Evolutionary conservation across 2,113 vertebrate genomes (phyloP).

Genomic region (Podarcis cretensis): DNA sequence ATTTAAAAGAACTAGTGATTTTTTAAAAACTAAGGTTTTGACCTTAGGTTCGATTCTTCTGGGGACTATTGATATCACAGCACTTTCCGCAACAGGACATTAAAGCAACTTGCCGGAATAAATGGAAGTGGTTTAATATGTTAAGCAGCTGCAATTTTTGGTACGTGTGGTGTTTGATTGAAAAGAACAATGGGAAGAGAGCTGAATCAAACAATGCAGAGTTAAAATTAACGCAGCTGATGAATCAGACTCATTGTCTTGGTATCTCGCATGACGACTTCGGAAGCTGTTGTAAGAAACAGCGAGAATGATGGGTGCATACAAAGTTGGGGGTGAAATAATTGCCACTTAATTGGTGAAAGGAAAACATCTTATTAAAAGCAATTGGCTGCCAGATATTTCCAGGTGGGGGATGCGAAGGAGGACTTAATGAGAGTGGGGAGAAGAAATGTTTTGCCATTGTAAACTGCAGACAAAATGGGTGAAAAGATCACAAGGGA

Average conservation of each 20-base stretch:
- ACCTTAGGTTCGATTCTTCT: background rate
- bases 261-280: constrained; percentile 12
- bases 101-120: background rate
- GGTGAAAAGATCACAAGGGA: background rate
- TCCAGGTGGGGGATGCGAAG: fast-evolving
- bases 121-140: background rate
- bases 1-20: background rate
- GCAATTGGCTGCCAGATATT: background rate
- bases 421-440: fast-evolving
- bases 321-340: fast-evolving
- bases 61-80: background rate
- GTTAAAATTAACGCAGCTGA: constrained; percentile 31
- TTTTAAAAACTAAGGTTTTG: background rate
- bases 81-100: background rate
- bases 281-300: constrained; percentile 18
- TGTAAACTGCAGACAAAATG: background rate
- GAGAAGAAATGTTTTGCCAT: background rate
- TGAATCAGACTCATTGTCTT: constrained; percentile 46
- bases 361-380: constrained; percentile 28
- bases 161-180: background rate
- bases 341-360: constrained; percentile 24
- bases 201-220: background rate
- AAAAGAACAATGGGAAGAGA: constrained; percentile 2
- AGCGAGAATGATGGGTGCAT: constrained; percentile 16
- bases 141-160: background rate